A percentile compares a stretch with the other conserved stretches of the same genome.
phyloP scores from a whole-genome alignment of 2,113 vertebrate species.

The Bos javanicus region DNA sequence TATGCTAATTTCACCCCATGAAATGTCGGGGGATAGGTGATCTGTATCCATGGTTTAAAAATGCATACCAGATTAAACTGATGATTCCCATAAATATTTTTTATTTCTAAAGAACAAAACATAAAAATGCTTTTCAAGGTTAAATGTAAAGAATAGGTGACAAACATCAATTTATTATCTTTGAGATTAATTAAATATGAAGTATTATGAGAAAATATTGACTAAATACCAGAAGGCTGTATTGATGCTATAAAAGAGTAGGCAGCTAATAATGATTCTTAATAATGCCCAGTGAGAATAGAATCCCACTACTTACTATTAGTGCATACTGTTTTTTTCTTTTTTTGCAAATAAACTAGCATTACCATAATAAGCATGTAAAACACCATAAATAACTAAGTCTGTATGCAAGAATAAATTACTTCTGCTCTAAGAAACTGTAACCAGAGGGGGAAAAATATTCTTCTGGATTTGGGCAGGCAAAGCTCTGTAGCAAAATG shows the following conservation, averaged over 20 bases:
- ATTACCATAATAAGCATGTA: slow-evolving; percentile 31
- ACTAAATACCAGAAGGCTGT: slow-evolving; percentile 29
- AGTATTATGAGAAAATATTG: slow-evolving; percentile 47
- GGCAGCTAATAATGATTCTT: slow-evolving; percentile 45
- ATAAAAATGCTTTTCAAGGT: slow-evolving; percentile 35
- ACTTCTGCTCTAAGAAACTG: background rate
- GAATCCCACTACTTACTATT: background rate
- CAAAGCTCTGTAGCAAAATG: background rate
- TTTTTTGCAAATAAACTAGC: slow-evolving; percentile 3
- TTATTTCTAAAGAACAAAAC: slow-evolving; percentile 29
- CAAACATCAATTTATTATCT: slow-evolving; percentile 46
- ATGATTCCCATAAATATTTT: slow-evolving; percentile 30
- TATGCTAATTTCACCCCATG: slow-evolving; percentile 15
- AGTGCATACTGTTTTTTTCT: background rate
- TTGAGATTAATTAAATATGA: slow-evolving; percentile 66
- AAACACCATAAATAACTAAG: slow-evolving; percentile 40
- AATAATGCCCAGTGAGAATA: background rate
- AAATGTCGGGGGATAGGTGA: background rate
- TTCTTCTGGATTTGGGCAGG: background rate
- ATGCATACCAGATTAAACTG: slow-evolving; percentile 22
- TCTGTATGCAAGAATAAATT: slow-evolving; percentile 18
- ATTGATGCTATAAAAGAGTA: slow-evolving; percentile 12
- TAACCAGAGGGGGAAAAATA: slow-evolving; percentile 24
- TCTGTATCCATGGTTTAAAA: slow-evolving; percentile 48
- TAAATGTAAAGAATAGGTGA: slow-evolving; percentile 35